Percentiles rank a stretch among this genome's conserved stretches.
phyloP scores from a whole-genome alignment of 2,888 invertebrate genomes.

The Athetis lepigone region DNA sequence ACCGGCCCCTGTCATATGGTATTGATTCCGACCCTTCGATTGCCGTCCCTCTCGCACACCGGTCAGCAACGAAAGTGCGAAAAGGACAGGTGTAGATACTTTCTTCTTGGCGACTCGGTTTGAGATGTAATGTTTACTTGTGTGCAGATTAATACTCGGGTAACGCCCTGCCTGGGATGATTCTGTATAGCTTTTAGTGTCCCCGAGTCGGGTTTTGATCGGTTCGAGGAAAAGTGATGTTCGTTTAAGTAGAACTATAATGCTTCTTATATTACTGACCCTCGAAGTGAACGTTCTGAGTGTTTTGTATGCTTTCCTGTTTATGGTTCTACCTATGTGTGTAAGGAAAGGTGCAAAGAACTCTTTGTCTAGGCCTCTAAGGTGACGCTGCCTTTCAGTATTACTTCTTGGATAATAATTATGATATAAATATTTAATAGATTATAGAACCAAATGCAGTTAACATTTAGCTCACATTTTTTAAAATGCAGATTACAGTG shows the following conservation, averaged over 20 bases:
- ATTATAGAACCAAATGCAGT: background rate
- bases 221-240: slow-evolving; percentile 58
- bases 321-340: slow-evolving; percentile 24
- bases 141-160: slow-evolving; percentile 79
- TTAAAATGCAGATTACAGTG: background rate
- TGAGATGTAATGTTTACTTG: slow-evolving; percentile 79
- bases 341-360: slow-evolving; percentile 44
- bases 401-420: slow-evolving; percentile 7
- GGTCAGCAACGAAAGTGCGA: slow-evolving; percentile 66
- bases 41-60: slow-evolving; percentile 71
- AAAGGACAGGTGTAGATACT: slow-evolving; percentile 72
- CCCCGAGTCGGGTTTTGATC: slow-evolving; percentile 58
- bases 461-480: background rate
- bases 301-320: slow-evolving; percentile 46
- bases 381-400: slow-evolving; percentile 20
- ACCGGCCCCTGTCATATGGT: slow-evolving; percentile 83
- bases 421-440: slow-evolving; percentile 7
- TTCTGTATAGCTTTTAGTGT: slow-evolving; percentile 60
- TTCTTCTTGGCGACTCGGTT: slow-evolving; percentile 71
- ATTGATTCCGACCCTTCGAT: slow-evolving; percentile 85
- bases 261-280: slow-evolving; percentile 51
- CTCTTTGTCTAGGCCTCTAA: slow-evolving; percentile 53
- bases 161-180: slow-evolving; percentile 75
- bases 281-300: slow-evolving; percentile 36
- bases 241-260: slow-evolving; percentile 53